Percentiles rank a stretch among this genome's conserved stretches.
Conservation (phyloP, 2,113 vertebrate genomes). For the Ceyx melanurus region DNA sequence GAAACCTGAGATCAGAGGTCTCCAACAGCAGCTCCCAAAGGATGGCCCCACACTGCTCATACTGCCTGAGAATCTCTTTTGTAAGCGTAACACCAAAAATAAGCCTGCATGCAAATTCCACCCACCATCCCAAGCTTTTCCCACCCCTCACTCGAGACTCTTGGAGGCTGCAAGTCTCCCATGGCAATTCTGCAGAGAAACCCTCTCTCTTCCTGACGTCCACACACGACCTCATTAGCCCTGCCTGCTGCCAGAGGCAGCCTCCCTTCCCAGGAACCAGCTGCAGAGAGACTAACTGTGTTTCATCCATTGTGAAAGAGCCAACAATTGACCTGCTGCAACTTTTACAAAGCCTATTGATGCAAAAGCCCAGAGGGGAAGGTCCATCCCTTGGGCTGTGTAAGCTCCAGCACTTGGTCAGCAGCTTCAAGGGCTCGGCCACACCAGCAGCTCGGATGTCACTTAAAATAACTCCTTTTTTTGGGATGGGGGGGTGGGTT, state of each 20-base stretch:
- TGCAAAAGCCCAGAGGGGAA: conserved; percentile 54
- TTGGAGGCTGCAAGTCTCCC: not conserved
- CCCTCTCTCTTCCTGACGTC: not conserved
- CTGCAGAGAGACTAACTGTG: conserved; percentile 52
- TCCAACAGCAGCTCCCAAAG: not conserved
- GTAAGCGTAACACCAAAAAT: not conserved
- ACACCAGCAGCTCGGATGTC: not conserved
- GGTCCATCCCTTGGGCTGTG: conserved; percentile 52
- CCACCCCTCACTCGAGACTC: not conserved
- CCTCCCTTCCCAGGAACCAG: conserved; percentile 10
- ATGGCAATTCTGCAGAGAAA: not conserved
- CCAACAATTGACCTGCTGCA: conserved; percentile 50
- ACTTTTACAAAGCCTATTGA: conserved; percentile 69
- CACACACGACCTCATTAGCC: not conserved
- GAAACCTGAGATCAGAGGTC: not conserved
- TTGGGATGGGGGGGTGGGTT: not conserved
- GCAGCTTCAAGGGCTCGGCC: conserved; percentile 41
- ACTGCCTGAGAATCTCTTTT: not conserved
- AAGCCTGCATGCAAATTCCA: not conserved
- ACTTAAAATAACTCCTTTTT: not conserved
- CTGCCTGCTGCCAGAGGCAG: conserved; percentile 2
- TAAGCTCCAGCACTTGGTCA: conserved; percentile 66
- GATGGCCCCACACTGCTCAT: fast-evolving
- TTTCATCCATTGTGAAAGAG: conserved; percentile 57
- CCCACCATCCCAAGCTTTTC: not conserved